phyloP scores from a whole-genome alignment of 92 coral and sea anemone species.

The Porites cylindrica region DNA sequence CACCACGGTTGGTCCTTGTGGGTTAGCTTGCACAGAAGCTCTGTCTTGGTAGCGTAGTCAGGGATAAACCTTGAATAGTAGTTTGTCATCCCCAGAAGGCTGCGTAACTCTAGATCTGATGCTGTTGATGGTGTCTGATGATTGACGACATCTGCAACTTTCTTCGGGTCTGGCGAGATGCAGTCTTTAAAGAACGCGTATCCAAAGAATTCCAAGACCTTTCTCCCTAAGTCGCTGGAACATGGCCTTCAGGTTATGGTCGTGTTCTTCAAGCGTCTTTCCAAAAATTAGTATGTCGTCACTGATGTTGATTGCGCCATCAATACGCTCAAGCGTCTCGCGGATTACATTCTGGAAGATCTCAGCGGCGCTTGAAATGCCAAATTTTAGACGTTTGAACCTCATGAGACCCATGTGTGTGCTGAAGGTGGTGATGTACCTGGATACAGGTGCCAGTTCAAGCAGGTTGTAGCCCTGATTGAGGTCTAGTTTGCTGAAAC shows the following conservation, averaged over 20 bases:
- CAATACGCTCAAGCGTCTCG: background rate
- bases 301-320: background rate
- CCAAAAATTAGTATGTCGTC: too few species aligned
- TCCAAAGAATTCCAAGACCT: conserved; percentile 30
- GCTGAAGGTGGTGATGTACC: background rate
- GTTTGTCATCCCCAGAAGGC: conserved; percentile 24
- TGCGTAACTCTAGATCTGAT: too few species aligned
- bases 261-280: too few species aligned
- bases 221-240: too few species aligned
- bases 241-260: too few species aligned
- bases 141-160: too few species aligned
- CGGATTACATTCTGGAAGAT: background rate
- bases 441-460: conserved; percentile 65
- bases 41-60: conserved; percentile 28
- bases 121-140: background rate
- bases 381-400: background rate
- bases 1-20: conserved; percentile 14
- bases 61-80: background rate
- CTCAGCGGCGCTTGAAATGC: too few species aligned
- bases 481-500: conserved; percentile 68
- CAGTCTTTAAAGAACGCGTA: conserved; percentile 32
- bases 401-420: conserved; percentile 28
- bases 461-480: conserved; percentile 79
- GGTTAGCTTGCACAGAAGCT: conserved; percentile 52
- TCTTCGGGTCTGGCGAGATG: conserved; percentile 28